phyloP scores from a whole-genome alignment of 2,797 vertebrate species.

The Tokudaia tokunoshimensis region DNA sequence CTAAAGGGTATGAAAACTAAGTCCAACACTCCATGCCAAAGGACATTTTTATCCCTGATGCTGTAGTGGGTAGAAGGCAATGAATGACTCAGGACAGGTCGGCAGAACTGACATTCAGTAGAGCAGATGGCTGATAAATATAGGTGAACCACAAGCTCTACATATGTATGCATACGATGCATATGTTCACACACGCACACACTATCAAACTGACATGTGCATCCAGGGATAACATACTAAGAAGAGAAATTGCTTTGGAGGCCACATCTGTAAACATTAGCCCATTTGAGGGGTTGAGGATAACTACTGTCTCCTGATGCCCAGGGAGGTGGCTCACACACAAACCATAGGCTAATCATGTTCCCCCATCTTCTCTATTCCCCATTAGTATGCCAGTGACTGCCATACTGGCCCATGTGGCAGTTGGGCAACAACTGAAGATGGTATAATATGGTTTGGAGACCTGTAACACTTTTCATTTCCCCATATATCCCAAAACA shows the following conservation, averaged over 20 bases:
- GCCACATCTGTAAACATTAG: slow-evolving; percentile 23
- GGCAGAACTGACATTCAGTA: neutral
- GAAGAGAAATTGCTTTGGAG: slow-evolving; percentile 36
- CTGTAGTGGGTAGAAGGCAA: slow-evolving; percentile 15
- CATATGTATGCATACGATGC: neutral
- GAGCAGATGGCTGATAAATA: neutral
- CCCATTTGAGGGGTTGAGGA: neutral
- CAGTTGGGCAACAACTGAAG: slow-evolving; percentile 68
- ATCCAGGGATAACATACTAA: neutral
- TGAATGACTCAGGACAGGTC: neutral
- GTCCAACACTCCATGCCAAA: neutral
- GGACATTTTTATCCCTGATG: neutral
- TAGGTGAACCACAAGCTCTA: neutral
- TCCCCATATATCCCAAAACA: slow-evolving; percentile 49
- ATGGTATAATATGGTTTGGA: slow-evolving; percentile 69
- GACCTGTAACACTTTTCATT: slow-evolving; percentile 71
- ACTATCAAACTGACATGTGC: neutral
- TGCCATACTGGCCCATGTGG: neutral
- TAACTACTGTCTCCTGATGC: neutral
- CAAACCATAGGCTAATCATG: neutral
- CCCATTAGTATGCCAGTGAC: slow-evolving; percentile 18
- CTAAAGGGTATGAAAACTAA: slow-evolving; percentile 41
- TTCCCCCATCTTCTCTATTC: neutral
- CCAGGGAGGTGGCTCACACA: neutral
- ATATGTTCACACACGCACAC: neutral